Evolutionary conservation across 2,113 vertebrate genomes (phyloP), one percentile per base, ranked within the genome.

Genomic region (Pipra filicauda): DNA sequence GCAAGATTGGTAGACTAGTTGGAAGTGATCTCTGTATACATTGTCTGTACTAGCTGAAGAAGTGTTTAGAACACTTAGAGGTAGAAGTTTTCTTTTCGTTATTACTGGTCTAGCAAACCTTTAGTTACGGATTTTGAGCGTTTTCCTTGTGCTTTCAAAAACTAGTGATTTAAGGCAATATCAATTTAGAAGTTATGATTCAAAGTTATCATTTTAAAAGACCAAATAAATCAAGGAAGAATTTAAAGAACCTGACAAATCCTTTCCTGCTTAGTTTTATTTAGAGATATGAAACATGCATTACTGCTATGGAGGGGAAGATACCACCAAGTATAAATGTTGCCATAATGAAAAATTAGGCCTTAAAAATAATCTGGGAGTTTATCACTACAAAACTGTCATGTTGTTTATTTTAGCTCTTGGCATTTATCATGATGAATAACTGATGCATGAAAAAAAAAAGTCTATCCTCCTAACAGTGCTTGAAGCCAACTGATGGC

Each of bases 321-420:
- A 59, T 62, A 77, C 70, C 59, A 39, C 67, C 65, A 52, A 74
- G 66, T 91, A 93, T 74, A 93, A 93, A 72, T 13, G 52, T 62
- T 91, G 35, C 86, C 52, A 11, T 93, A 81, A 93, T 77, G 67
- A 94, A 88, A 94, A 78, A 81, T 20, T 14, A 72, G 52, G 69
- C 57, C 89, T 46, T 89, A 88, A 91, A 93, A 92, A 77, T 71
- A 64, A 55, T 46, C 64, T 35, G 24, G 30, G 48, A 33, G 48
- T 91, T 95, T 66, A 74, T 95, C 21, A 67, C 87, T 46, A 74
- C 27, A 26, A 33, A 93, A 26, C 52, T 77, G 78, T 86, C 86
- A 37, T 48, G 51, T 67, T 93, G 72, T 89, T 96, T 93, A 67
- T 86, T 95, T 95, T 88, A 75, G 43, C 65, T 84, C 39, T 70